Evolutionary conservation across 2,113 vertebrate species (phyloP).

Genomic region (Takifugu bimaculatus): DNA sequence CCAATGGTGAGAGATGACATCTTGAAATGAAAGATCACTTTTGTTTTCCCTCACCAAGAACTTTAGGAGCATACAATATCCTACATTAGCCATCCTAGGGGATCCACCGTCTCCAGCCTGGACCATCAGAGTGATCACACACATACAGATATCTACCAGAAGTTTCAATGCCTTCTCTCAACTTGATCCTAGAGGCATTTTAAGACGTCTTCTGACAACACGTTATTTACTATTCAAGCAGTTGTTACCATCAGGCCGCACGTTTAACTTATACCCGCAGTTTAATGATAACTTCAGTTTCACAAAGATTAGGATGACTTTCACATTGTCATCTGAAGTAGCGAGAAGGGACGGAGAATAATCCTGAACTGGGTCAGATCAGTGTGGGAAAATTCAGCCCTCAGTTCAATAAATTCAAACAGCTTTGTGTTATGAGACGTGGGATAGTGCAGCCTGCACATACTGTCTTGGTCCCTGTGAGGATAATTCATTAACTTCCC

Average conservation of each 20-base stretch:
- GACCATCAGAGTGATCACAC: neutral
- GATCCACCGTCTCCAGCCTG: slow-evolving; percentile 21
- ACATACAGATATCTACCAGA: neutral
- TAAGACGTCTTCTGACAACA: slow-evolving; percentile 19
- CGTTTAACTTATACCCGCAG: slow-evolving; percentile 18
- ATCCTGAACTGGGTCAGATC: slow-evolving; percentile 58
- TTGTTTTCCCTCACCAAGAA: slow-evolving; percentile 62
- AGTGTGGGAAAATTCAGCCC: slow-evolving; percentile 71
- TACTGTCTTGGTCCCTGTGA: slow-evolving; percentile 69
- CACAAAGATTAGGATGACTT: slow-evolving; percentile 37
- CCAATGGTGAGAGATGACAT: slow-evolving; percentile 39
- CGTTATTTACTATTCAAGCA: slow-evolving; percentile 5
- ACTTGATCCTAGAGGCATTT: slow-evolving; percentile 40
- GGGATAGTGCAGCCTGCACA: slow-evolving; percentile 67
- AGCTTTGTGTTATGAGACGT: slow-evolving; percentile 68
- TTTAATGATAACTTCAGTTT: slow-evolving; percentile 34
- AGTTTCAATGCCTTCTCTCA: neutral
- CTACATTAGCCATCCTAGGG: slow-evolving; percentile 43
- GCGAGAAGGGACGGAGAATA: slow-evolving; percentile 45
- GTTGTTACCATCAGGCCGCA: slow-evolving; percentile 1
- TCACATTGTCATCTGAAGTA: slow-evolving; percentile 54
- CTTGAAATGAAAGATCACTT: slow-evolving; percentile 65
- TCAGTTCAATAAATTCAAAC: slow-evolving; percentile 72
- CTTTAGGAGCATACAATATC: slow-evolving; percentile 52
- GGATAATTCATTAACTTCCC: slow-evolving; percentile 74